Percentiles rank a stretch among this genome's conserved stretches.
These are phyloP conservation scores for Patella pellucida DNA, from an alignment of 2,888 invertebrate genomes.

Conservation along the genomic window DNA sequence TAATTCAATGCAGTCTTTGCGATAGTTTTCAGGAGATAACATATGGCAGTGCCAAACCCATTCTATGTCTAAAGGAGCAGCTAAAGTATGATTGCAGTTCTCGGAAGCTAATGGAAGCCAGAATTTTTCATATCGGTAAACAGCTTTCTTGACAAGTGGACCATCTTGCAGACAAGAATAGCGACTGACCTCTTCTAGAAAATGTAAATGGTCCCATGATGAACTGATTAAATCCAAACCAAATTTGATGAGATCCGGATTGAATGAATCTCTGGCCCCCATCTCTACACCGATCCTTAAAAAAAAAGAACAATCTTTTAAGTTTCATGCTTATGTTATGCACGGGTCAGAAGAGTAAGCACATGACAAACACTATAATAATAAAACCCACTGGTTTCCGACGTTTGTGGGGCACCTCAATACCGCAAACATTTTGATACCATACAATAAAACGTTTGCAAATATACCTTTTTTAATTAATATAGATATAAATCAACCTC, in stretches of 20 bases:
- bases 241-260: conserved; percentile 30
- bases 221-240: conserved; percentile 50
- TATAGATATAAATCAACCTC: too few relatives aligned
- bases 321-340: too few relatives aligned
- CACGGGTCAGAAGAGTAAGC: too few relatives aligned
- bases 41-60: conserved; percentile 73
- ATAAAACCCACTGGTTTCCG: too few relatives aligned
- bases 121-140: conserved; percentile 70
- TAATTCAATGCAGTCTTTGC: conserved; percentile 53
- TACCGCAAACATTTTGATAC: too few relatives aligned
- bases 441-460: too few relatives aligned
- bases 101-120: conserved; percentile 71
- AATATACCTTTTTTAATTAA: too few relatives aligned
- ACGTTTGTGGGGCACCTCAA: too few relatives aligned
- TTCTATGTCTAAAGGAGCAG: conserved; percentile 72
- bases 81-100: conserved; percentile 38
- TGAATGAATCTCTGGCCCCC: too few relatives aligned
- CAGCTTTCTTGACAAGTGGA: conserved; percentile 68
- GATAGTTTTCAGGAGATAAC: conserved; percentile 61
- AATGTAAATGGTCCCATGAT: conserved; percentile 51
- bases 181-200: conserved; percentile 53
- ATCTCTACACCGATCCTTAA: too few relatives aligned
- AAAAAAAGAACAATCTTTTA: too few relatives aligned
- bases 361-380: too few relatives aligned
- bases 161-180: conserved; percentile 56